Evolutionary conservation across 2,797 vertebrate species (phyloP).

Genomic region (Eospalax fontanierii): DNA sequence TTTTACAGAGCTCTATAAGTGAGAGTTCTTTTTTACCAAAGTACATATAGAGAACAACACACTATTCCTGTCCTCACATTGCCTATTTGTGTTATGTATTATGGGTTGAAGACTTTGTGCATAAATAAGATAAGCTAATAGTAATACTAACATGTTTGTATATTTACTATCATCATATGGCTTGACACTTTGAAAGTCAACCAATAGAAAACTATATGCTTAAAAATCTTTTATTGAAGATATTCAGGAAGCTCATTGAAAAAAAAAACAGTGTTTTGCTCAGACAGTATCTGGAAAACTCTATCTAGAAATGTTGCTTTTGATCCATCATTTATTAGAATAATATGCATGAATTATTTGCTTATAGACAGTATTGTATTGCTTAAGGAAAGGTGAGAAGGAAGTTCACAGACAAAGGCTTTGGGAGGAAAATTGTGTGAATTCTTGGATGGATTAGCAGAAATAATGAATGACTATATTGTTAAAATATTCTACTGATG

Average conservation of each 20-base stretch:
- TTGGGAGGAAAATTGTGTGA: not conserved
- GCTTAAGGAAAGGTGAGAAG: not conserved
- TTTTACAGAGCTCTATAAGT: not conserved
- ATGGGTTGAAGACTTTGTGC: not conserved
- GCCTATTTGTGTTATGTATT: not conserved
- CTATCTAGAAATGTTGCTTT: not conserved
- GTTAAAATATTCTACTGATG: not conserved
- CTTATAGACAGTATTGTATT: not conserved
- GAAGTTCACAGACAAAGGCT: not conserved
- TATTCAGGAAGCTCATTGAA: conserved; percentile 26
- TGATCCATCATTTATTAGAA: conserved; percentile 33
- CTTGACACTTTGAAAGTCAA: conserved; percentile 12
- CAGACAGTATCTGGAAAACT: not conserved
- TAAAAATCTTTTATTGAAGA: conserved; percentile 22
- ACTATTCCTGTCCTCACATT: not conserved
- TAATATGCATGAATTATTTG: not conserved
- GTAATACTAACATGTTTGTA: not conserved
- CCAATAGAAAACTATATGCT: not conserved
- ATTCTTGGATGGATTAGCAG: not conserved
- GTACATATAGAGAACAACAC: not conserved
- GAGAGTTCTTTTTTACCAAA: not conserved
- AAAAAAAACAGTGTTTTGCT: conserved; percentile 33
- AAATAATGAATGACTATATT: not conserved
- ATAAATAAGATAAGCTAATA: conserved; percentile 6
- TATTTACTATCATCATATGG: not conserved